These are phyloP conservation scores for Neodiprion virginianus DNA, from an alignment of 1,140 invertebrate genomes.

Conservation along the genomic window DNA sequence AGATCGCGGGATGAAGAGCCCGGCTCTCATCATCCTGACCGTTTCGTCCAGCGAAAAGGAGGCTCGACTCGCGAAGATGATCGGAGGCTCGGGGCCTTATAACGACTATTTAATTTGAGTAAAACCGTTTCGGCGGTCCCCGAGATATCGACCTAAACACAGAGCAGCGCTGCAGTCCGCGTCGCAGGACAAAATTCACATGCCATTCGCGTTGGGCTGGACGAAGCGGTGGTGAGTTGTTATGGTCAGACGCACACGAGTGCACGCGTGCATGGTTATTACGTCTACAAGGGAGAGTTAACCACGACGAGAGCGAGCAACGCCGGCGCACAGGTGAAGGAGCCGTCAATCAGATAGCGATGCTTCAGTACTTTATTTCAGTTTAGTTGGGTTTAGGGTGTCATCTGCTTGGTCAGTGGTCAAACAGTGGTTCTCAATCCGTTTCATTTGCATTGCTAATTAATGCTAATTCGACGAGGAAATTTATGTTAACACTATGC, in stretches of 20 bases:
- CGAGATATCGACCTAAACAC: slow-evolving; percentile 6
- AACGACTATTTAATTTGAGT: slow-evolving; percentile 10
- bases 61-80: background rate
- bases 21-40: background rate
- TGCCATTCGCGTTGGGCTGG: slow-evolving; percentile 29
- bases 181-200: slow-evolving; percentile 34
- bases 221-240: background rate
- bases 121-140: background rate
- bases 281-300: no score
- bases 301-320: no score
- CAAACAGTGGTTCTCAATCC: slow-evolving; percentile 44
- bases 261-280: background rate
- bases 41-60: background rate
- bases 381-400: slow-evolving; percentile 35
- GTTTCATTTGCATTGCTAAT: slow-evolving; percentile 50
- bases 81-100: background rate
- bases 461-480: slow-evolving; percentile 38
- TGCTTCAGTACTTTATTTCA: slow-evolving; percentile 32
- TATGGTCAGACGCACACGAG: background rate
- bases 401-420: slow-evolving; percentile 17
- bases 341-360: slow-evolving; percentile 40
- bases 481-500: slow-evolving; percentile 52
- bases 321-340: slow-evolving; percentile 35
- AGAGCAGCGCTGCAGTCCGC: background rate
- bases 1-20: no score